Base-by-base conservation (phyloP, 2,888 invertebrate species). In the Lydus trimaculatus region DNA sequence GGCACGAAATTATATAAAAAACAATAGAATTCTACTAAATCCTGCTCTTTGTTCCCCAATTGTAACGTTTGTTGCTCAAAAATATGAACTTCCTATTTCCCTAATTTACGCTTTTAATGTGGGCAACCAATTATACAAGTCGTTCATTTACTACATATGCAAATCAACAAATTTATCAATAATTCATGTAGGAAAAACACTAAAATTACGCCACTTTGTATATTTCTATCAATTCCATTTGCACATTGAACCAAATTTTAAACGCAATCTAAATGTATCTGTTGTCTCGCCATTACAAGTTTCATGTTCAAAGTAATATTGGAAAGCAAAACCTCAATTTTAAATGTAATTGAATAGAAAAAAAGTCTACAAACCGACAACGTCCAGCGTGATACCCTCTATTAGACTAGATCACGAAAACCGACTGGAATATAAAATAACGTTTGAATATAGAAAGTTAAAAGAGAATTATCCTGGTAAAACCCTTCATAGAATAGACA, bases 41-140 rank as follows among this genome's bases (percentile, higher is more conserved):
- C n/a, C n/a, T n/a, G n/a, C n/a, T n/a, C n/a, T n/a, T n/a, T n/a
- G n/a, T n/a, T n/a, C n/a, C n/a, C n/a, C n/a, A n/a, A n/a, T n/a
- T n/a, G n/a, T n/a, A n/a, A n/a, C n/a, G n/a, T n/a, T n/a, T n/a
- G n/a, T n/a, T n/a, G n/a, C n/a, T n/a, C n/a, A n/a, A n/a, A n/a
- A n/a, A n/a, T n/a, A n/a, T n/a, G n/a, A n/a, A n/a, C n/a, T n/a
- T n/a, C n/a, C n/a, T n/a, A n/a, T n/a, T n/a, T n/a, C n/a, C n/a
- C n/a, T n/a, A n/a, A n/a, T n/a, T n/a, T n/a, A 11, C 59, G 28
- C 23, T 28, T n/a, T 0, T 2, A 8, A 17, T 31, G n/a, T 28
- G 31, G 59, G 31, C 59, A 59, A 59, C 59, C 31, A 59, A 31
- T 31, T 59, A 59, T 59, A 59, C 59, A 3, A 11, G 7, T 11